Evolutionary conservation across 2,113 vertebrate species (phyloP).

Genomic region (Brachirus orientalis): DNA sequence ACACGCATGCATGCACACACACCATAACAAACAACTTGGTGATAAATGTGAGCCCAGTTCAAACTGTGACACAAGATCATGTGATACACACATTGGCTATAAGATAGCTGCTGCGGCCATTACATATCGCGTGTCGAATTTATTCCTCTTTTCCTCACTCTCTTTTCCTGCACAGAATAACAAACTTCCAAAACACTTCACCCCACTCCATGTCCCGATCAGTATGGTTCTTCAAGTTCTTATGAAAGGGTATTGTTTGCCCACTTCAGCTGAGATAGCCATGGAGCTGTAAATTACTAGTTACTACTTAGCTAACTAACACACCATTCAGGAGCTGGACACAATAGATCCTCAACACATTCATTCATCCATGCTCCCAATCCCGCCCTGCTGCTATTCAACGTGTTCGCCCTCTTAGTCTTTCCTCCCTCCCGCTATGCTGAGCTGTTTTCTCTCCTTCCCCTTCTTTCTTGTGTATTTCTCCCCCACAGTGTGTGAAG

Average conservation of each 20-base stretch:
- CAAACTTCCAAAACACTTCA: slow-evolving; percentile 42
- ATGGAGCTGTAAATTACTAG: slow-evolving; percentile 69
- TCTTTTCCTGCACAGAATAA: slow-evolving; percentile 17
- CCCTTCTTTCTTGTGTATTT: slow-evolving; percentile 53
- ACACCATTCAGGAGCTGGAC: slow-evolving; percentile 67
- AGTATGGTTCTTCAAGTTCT: slow-evolving; percentile 30
- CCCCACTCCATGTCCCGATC: slow-evolving; percentile 44
- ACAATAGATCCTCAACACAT: slow-evolving; percentile 74
- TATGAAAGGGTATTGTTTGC: slow-evolving; percentile 70
- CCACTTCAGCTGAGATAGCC: slow-evolving; percentile 71
- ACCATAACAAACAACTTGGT: background rate
- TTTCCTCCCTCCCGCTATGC: slow-evolving; percentile 65
- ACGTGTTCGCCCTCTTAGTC: slow-evolving; percentile 48
- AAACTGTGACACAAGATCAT: too few relatives aligned
- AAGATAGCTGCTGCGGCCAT: too few relatives aligned
- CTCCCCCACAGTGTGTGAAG: slow-evolving; percentile 12
- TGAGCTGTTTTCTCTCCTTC: slow-evolving; percentile 68
- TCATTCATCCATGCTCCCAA: slow-evolving; percentile 63
- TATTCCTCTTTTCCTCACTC: background rate
- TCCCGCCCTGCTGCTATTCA: slow-evolving; percentile 70
- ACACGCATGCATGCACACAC: slow-evolving; percentile 1
- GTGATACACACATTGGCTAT: too few relatives aligned
- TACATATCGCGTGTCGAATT: too few relatives aligned
- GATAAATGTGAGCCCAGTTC: too few relatives aligned
- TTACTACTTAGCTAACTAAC: slow-evolving; percentile 77